Base-by-base conservation (phyloP, 2,888 invertebrate genomes). In the Rambutsinella grinnellia region DNA sequence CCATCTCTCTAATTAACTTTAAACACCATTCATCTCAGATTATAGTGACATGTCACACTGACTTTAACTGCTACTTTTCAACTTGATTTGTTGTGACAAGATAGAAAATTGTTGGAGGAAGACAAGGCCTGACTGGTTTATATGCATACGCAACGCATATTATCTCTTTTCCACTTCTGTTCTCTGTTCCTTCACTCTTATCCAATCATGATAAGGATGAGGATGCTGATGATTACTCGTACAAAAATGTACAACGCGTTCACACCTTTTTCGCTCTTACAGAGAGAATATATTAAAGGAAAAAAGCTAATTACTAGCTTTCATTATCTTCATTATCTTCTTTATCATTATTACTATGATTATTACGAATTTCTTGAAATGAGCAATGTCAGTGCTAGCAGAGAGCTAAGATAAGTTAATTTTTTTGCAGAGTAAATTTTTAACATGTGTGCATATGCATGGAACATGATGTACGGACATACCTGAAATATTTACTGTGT, bases 251-350 rank as follows among this genome's bases (percentile, higher is more conserved):
- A 36, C 36, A 36, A 5, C 36, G 36, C 36, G 36, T 62, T 62
- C 62, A 62, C 62, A 62, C 62, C 26, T 36, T 13, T 36, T 36
- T 36, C 6, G 36, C 36, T 36, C 13, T 8, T 36, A 36, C 13
- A 36, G 5, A 36, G 36, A 36, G 13, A 36, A 36, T 8, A 8
- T 36, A 36, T 36, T 36, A 13, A 36, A 36, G 36, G 36, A 13
- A 21, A 54, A 54, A 54, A 26, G 62, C 63, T 71, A 71, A 71
- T 71, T 71, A 71, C 62, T 23, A 46, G 49, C 70, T 71, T 71
- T 71, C 56, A n/a, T n/a, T n/a, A n/a, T n/a, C n/a, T n/a, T n/a
- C n/a, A n/a, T n/a, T n/a, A n/a, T n/a, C n/a, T n/a, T n/a, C n/a
- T n/a, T n/a, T n/a, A n/a, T n/a, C n/a, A n/a, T n/a, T n/a, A n/a